Evolutionary conservation across 2,797 vertebrate genomes (phyloP), one percentile per base, ranked within the genome.

Genomic region (Notolabrus celidotus): DNA sequence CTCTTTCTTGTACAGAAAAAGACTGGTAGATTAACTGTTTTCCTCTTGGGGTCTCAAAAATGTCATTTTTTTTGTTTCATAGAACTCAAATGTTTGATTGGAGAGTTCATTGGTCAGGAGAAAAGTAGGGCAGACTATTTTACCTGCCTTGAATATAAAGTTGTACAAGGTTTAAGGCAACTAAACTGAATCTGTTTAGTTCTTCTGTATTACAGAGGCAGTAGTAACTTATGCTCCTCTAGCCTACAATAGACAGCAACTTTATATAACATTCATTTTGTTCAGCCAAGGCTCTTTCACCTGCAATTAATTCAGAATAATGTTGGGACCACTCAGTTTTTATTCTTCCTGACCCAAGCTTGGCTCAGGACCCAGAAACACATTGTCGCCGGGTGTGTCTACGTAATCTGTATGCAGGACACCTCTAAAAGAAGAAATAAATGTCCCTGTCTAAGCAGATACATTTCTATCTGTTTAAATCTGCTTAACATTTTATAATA

Each of bases 401-500:
- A 20, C 19, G 9, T 73, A 45, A 85, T 89, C 76, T 84, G 84
- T 81, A 89, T 88, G 82, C 85, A 75, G 74, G 74, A 76, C 82
- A 74, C 73, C 58, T 72, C 11, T 3, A 34, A 73, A 36, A 73
- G 55, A 42, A 75, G 75, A 86, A 80, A 79, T 65, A 74, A 84
- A 86, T 67, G 64, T 57, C 75, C 77, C 81, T 82, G 80, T 83
- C 81, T 63, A 58, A 73, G 62, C 74, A 82, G 73, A 84, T 84
- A 73, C 78, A 82, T 86, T 84, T 80, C 75, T 85, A 68, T 86
- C 79, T 52, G 79, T 83, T 89, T 83, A 87, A 89, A 88, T 88
- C 83, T 84, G 70, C 77, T 86, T 82, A 88, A 85, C 70, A 88
- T 82, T 85, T 86, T 86, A 69, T 89, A 90, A 89, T 87, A 73